Percentiles rank a stretch among this genome's conserved stretches.
These are phyloP conservation scores for Montipora foliosa DNA, from an alignment of 64 coral and sea anemone species.

Conservation along the genomic window DNA sequence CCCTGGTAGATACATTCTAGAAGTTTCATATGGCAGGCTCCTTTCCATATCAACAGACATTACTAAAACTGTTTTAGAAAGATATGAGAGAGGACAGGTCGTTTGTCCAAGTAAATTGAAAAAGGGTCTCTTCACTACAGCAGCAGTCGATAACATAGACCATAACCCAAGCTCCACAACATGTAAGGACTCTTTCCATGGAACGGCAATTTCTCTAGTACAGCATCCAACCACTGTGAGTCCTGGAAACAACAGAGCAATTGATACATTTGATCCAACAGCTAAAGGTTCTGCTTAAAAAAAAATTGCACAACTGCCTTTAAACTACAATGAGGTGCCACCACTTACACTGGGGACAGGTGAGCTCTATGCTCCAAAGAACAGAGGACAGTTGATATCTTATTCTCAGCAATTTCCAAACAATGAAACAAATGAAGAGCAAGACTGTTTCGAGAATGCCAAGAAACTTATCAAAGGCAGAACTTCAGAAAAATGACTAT, in stretches of 20 bases:
- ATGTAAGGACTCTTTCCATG: no score
- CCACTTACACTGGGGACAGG: background rate
- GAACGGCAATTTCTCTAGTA: no score
- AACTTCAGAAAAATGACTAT: no score
- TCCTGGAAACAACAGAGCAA: background rate
- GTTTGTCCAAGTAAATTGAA: no score
- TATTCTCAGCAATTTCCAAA: background rate
- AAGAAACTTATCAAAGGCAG: no score
- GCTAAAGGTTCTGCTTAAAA: conserved; percentile 4
- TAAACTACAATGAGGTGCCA: background rate
- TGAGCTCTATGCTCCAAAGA: conserved; percentile 5
- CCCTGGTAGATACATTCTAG: conserved; percentile 58
- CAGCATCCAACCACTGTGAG: background rate
- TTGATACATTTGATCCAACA: conserved; percentile 18
- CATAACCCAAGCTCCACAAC: no score
- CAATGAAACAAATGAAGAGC: background rate
- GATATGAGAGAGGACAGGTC: background rate
- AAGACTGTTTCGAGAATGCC: background rate
- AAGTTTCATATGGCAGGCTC: conserved; percentile 60
- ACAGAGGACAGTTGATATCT: background rate
- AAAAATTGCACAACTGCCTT: background rate
- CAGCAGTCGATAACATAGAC: background rate
- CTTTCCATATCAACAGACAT: conserved; percentile 34
- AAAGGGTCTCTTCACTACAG: background rate
- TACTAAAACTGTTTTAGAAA: conserved; percentile 36